phyloP scores from a whole-genome alignment of 2,888 invertebrate genomes.

The Rhingia rostrata region DNA sequence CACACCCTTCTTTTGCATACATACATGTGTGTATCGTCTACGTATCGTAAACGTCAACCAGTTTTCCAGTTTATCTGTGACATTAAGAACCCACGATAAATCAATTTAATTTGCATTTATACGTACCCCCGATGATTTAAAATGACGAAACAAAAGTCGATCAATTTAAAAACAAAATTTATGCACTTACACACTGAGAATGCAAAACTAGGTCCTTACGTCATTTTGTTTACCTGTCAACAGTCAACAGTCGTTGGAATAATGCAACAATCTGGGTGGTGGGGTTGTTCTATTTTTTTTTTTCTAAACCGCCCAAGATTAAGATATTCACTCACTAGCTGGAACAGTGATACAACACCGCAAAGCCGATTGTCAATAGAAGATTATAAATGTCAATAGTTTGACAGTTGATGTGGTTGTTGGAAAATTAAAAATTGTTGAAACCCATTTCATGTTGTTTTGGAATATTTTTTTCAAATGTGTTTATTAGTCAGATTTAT shows the following conservation, averaged over 20 bases:
- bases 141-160: conserved; percentile 35
- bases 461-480: too few relatives aligned
- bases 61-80: conserved; percentile 28
- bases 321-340: too few relatives aligned
- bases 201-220: conserved; percentile 32
- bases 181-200: conserved; percentile 37
- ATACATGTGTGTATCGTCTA: background rate
- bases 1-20: conserved; percentile 1
- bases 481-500: too few relatives aligned
- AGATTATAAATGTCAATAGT: too few relatives aligned
- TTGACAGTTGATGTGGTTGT: too few relatives aligned
- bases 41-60: background rate
- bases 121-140: conserved; percentile 18
- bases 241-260: background rate
- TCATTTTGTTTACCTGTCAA: conserved; percentile 28
- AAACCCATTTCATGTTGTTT: too few relatives aligned
- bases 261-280: background rate
- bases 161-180: conserved; percentile 51
- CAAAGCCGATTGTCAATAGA: too few relatives aligned
- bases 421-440: too few relatives aligned
- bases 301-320: too few relatives aligned
- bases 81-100: conserved; percentile 11
- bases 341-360: too few relatives aligned
- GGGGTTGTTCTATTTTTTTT: too few relatives aligned
- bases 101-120: conserved; percentile 54